Evolutionary conservation across 2,888 invertebrate species (phyloP).

Genomic region (Agriopis leucophaearia): DNA sequence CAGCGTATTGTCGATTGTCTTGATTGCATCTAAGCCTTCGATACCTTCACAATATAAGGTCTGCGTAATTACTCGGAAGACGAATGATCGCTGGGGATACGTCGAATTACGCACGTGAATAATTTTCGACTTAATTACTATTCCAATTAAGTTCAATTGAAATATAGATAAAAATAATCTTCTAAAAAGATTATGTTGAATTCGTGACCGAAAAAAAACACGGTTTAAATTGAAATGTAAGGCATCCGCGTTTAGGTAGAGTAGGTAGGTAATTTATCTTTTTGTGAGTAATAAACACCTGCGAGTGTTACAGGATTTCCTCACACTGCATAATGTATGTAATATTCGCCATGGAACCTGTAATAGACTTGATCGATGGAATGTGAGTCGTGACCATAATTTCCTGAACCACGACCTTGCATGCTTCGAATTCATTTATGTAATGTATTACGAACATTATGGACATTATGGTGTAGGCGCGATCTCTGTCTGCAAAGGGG

Average conservation of each 20-base stretch:
- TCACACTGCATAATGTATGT: conserved; percentile 29
- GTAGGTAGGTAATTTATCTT: conserved; percentile 4
- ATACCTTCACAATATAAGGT: conserved; percentile 35
- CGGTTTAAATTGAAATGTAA: conserved; percentile 6
- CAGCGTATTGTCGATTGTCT: conserved; percentile 48
- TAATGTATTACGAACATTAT: conserved; percentile 45
- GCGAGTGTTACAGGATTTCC: conserved; percentile 27
- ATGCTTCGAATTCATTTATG: conserved; percentile 52
- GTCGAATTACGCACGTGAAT: conserved; percentile 18
- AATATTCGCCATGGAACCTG: conserved; percentile 33
- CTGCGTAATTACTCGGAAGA: conserved; percentile 32
- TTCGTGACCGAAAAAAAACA: conserved; percentile 17
- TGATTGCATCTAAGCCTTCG: conserved; percentile 38
- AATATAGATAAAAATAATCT: background rate
- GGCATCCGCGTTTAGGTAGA: background rate
- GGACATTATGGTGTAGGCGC: conserved; percentile 30
- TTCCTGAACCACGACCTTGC: conserved; percentile 57
- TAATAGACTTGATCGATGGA: conserved; percentile 45
- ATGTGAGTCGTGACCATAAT: conserved; percentile 47
- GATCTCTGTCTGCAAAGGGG: conserved; percentile 26
- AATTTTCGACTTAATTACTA: conserved; percentile 9
- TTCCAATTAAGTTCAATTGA: conserved; percentile 6
- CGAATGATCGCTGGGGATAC: conserved; percentile 14
- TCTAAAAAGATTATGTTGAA: conserved; percentile 4
- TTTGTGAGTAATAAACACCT: conserved; percentile 24